A percentile compares a stretch with the other conserved stretches of the same genome.
These are phyloP conservation scores for Temnothorax nylanderi DNA, from an alignment of 1,140 invertebrate genomes.

Conservation along the genomic window DNA sequence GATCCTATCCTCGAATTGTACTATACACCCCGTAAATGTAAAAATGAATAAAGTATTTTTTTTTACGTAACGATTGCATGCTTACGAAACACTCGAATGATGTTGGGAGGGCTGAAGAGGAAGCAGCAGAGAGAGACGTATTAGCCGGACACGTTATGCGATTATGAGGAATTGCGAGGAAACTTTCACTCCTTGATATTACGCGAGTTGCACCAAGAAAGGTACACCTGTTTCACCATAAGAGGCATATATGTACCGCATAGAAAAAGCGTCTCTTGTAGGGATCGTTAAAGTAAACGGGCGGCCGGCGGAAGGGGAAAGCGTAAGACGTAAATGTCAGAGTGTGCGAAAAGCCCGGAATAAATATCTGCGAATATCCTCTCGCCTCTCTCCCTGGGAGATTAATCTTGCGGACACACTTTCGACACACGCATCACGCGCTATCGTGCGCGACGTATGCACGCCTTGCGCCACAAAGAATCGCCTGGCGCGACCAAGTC, in stretches of 20 bases:
- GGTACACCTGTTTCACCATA: conserved; percentile 61
- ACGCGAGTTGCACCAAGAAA: conserved; percentile 51
- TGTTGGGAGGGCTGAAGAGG: background rate
- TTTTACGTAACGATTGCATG: conserved; percentile 60
- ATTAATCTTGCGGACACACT: conserved; percentile 45
- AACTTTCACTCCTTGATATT: conserved; percentile 70
- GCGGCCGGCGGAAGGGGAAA: background rate
- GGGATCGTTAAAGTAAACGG: conserved; percentile 57
- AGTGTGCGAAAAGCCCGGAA: conserved; percentile 20
- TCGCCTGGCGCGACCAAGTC: conserved; percentile 1
- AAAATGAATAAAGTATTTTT: conserved; percentile 71
- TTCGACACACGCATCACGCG: conserved; percentile 42
- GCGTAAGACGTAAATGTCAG: conserved; percentile 43
- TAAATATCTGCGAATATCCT: background rate
- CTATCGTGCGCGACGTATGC: conserved; percentile 38
- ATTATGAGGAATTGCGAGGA: conserved; percentile 63
- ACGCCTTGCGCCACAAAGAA: conserved; percentile 42
- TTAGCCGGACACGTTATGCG: conserved; percentile 58
- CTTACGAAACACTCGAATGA: conserved; percentile 49
- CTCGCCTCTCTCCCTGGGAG: conserved; percentile 31
- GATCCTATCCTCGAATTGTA: conserved; percentile 68
- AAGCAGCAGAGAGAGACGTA: background rate
- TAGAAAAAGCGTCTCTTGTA: conserved; percentile 34
- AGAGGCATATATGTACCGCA: conserved; percentile 21
- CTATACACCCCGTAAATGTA: conserved; percentile 65